A percentile compares a stretch with the other conserved stretches of the same genome.
These are phyloP conservation scores for Acropora yongei DNA, from an alignment of 64 coral and sea anemone species.

Conservation along the genomic window DNA sequence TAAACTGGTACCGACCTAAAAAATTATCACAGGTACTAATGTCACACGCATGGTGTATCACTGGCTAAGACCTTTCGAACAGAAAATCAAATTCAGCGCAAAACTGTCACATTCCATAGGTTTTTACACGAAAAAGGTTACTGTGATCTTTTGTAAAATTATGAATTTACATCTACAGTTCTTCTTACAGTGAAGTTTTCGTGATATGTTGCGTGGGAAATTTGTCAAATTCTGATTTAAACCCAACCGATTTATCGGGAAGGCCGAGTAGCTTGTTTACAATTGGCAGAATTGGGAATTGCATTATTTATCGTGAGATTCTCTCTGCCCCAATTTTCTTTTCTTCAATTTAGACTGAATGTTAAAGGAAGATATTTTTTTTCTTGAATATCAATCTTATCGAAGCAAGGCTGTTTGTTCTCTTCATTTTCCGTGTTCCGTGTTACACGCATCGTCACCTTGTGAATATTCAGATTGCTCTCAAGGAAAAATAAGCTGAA, in stretches of 20 bases:
- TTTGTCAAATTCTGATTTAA: neutral
- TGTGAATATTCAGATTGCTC: constrained; percentile 25
- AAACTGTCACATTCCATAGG: neutral
- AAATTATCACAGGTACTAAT: constrained; percentile 9
- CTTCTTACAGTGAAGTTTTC: neutral
- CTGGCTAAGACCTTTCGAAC: neutral
- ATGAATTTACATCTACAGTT: neutral
- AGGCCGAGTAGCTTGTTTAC: constrained; percentile 37
- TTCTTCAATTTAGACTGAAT: neutral
- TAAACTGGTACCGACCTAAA: constrained; percentile 37
- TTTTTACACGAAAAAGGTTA: neutral
- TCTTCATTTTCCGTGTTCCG: constrained; percentile 20
- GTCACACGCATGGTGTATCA: constrained; percentile 10
- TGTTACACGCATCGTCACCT: neutral
- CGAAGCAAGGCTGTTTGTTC: neutral
- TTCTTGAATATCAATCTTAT: neutral
- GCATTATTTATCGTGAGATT: constrained; percentile 36
- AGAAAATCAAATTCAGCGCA: neutral
- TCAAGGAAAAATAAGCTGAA: neutral
- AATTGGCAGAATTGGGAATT: constrained; percentile 12
- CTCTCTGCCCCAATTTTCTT: constrained; percentile 32
- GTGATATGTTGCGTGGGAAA: neutral
- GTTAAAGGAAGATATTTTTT: neutral
- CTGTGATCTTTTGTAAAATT: neutral
- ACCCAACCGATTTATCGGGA: neutral